A percentile compares a stretch with the other conserved stretches of the same genome.
Evolutionary conservation across 64 coral and sea anemone genomes (phyloP).

Genomic region (Anthopleura sola): DNA sequence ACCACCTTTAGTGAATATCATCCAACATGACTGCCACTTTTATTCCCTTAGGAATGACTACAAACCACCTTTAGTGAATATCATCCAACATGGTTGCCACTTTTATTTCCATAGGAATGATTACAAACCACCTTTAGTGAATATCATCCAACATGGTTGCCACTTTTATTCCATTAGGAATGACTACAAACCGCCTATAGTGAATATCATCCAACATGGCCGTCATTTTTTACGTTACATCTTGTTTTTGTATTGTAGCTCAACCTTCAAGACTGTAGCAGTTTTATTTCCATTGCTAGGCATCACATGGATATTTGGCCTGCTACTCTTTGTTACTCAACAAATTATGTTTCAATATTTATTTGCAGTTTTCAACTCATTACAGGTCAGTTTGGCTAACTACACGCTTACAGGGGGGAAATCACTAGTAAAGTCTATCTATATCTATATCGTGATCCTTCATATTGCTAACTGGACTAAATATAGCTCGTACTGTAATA

Average conservation of each 20-base stretch:
- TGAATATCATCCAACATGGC: background rate
- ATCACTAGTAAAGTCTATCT: too few species aligned
- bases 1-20: background rate
- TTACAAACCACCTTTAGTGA: too few species aligned
- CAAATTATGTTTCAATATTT: slow-evolving; percentile 35
- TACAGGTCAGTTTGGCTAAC: slow-evolving; percentile 17
- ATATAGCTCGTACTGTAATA: too few species aligned
- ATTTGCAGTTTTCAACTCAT: slow-evolving; percentile 31
- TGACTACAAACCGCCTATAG: background rate
- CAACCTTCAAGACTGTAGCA: slow-evolving; percentile 30
- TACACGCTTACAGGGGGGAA: too few species aligned
- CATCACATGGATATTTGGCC: slow-evolving; percentile 46
- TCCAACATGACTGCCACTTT: background rate
- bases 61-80: background rate
- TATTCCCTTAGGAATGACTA: background rate
- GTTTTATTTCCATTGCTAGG: slow-evolving; percentile 46
- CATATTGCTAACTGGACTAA: too few species aligned
- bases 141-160: background rate
- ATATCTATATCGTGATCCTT: too few species aligned
- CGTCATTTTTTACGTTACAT: too few species aligned
- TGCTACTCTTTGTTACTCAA: slow-evolving; percentile 40
- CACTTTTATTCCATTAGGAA: background rate
- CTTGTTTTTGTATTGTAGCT: slow-evolving; percentile 7
- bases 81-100: too few species aligned
- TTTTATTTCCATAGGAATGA: too few species aligned